A percentile compares a stretch with the other conserved stretches of the same genome.
phyloP scores from a whole-genome alignment of 2,888 invertebrate genomes.

The Margaritifera margaritifera region DNA sequence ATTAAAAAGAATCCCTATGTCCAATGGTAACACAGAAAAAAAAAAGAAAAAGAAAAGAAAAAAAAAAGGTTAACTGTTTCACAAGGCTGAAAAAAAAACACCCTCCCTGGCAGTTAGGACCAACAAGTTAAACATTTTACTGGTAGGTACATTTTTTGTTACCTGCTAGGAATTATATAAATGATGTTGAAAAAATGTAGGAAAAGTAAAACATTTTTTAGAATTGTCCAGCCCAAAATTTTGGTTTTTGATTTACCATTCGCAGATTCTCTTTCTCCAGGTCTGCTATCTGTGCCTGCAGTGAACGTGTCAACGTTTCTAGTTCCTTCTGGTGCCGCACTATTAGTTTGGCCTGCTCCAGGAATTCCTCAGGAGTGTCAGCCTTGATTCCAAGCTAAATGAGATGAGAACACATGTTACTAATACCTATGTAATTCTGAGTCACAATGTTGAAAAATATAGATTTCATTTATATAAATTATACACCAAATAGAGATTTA shows the following conservation, averaged over 20 bases:
- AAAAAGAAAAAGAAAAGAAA: too few relatives aligned
- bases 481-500: too few relatives aligned
- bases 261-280: conserved; percentile 77
- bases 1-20: too few relatives aligned
- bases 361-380: conserved; percentile 71
- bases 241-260: conserved; percentile 43
- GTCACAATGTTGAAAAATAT: not conserved
- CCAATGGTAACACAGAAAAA: too few relatives aligned
- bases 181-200: not conserved
- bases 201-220: not conserved
- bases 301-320: conserved; percentile 88
- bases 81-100: too few relatives aligned
- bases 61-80: too few relatives aligned
- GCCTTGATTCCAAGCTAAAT: conserved; percentile 81
- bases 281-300: conserved; percentile 86
- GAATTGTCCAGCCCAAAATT: not conserved
- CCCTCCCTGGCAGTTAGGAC: too few relatives aligned
- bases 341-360: conserved; percentile 79
- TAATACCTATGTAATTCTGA: not conserved
- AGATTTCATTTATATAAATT: too few relatives aligned
- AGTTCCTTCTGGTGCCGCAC: conserved; percentile 93
- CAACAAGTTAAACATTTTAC: too few relatives aligned
- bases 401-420: not conserved
- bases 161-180: too few relatives aligned
- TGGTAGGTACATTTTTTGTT: too few relatives aligned